Base-by-base conservation (phyloP, 2,797 vertebrate genomes). In the Danio tinwini region DNA sequence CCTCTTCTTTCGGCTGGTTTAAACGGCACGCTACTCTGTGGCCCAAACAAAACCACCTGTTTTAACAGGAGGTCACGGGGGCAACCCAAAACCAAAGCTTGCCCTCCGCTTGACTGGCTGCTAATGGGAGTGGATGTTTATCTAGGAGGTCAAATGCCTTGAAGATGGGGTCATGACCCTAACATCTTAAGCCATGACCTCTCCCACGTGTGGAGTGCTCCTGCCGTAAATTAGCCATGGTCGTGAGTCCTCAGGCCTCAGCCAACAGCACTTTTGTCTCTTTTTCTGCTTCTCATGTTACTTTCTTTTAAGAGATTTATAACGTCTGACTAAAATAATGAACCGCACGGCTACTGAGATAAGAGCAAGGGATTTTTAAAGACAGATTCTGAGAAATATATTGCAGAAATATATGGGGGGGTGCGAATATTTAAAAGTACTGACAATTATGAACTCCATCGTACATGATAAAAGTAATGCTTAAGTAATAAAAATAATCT, bases 51-150 rank as follows among this genome's bases (percentile, higher is more conserved):
- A 82, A 80, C 82, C 83, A 82, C 75, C 84, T 83, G 86, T 81
- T 81, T 86, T 83, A 81, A 85, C 82, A 76, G 83, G 86, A 77
- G 87, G 85, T 87, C 93, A 94, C 92, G 70, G 71, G 70, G 62
- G 37, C 73, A 82, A 75, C 47, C 78, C 80, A 74, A 82, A 93
- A 92, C 94, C 92, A 94, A 82, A 81, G 80, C 67, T 40, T 72
- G 39, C 74, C 77, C 77, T 84, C 29, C 89, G 93, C 94, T 94
- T 95, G 93, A 95, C 92, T 95, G 94, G 91, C 93, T 94, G 94
- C 93, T 96, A 96, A 97, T 95, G 93, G 94, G 94, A 93, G 95
- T 93, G 94, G 93, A 93, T 95, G 88, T 96, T 97, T 96, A 96
- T 96, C 95, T 95, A 93, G 92, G 93, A 94, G 95, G 96, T 97